A percentile compares a stretch with the other conserved stretches of the same genome.
These are phyloP conservation scores for Eristalis arbustorum DNA, from an alignment of 2,888 invertebrate species.

Conservation along the genomic window DNA sequence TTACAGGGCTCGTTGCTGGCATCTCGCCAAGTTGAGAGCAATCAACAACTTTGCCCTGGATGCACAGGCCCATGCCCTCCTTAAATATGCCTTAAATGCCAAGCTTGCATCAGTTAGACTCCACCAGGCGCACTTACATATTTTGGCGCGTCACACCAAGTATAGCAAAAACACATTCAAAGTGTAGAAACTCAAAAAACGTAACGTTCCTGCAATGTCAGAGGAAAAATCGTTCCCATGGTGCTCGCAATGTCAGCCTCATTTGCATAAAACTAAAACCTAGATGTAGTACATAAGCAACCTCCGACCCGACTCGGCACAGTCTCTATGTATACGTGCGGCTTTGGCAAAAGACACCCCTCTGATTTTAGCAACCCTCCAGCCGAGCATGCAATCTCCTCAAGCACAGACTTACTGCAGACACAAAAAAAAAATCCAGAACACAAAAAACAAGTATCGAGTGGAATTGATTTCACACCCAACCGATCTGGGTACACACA, in stretches of 20 bases:
- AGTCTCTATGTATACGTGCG: neutral
- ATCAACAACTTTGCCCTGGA: no score
- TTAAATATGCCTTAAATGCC: neutral
- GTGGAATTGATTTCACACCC: slow-evolving; percentile 72
- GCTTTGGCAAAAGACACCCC: slow-evolving; percentile 16
- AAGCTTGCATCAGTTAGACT: neutral
- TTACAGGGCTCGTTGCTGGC: no score
- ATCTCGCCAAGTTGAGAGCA: no score
- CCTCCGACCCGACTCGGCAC: neutral
- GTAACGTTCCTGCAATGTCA: neutral
- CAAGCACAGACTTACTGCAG: neutral
- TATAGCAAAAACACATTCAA: neutral
- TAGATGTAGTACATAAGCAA: neutral
- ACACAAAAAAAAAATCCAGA: slow-evolving; percentile 17
- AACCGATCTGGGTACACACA: slow-evolving; percentile 58
- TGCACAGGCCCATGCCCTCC: no score
- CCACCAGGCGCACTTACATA: neutral
- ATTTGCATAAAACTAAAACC: slow-evolving; percentile 49
- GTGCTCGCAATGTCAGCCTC: slow-evolving; percentile 18
- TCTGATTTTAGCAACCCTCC: slow-evolving; percentile 52
- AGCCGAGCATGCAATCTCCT: slow-evolving; percentile 18
- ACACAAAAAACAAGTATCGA: slow-evolving; percentile 61
- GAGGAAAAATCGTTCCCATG: slow-evolving; percentile 33
- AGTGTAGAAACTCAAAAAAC: neutral
- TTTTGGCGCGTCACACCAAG: neutral